Evolutionary conservation across 2,797 vertebrate genomes (phyloP).

Genomic region (Urocyon cinereoargenteus): DNA sequence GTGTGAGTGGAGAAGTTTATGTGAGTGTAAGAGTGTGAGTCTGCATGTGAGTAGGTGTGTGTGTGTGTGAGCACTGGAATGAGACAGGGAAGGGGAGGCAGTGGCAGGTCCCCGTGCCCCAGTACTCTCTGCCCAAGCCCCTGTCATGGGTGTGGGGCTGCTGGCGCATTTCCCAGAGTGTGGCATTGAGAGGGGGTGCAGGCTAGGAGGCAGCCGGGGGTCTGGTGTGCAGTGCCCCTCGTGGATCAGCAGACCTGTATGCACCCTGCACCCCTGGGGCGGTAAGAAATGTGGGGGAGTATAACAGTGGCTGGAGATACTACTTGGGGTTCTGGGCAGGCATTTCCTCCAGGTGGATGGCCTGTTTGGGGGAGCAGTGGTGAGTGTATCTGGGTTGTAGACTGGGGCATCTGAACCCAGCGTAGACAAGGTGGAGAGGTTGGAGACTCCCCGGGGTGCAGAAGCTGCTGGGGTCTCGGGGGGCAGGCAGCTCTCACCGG

Average conservation of each 20-base stretch:
- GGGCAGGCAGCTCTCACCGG: background rate
- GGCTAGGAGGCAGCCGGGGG: background rate
- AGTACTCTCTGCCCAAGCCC: background rate
- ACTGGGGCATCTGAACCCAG: background rate
- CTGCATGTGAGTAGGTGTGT: background rate
- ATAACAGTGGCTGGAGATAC: background rate
- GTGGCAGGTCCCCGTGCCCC: background rate
- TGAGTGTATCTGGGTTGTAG: background rate
- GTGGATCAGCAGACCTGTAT: background rate
- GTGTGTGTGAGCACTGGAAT: accelerated
- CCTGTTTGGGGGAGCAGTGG: background rate
- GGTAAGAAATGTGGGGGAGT: background rate
- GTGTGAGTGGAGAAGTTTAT: background rate
- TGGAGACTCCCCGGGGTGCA: background rate
- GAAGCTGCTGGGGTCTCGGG: background rate
- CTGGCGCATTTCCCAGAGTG: background rate
- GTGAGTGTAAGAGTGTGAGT: background rate
- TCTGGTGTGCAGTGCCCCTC: accelerated
- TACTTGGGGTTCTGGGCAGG: background rate
- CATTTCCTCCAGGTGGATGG: background rate
- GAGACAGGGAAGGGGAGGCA: accelerated
- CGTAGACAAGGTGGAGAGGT: background rate
- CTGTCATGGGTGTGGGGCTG: background rate
- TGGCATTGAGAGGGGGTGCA: constrained; percentile 52
- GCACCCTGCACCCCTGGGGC: accelerated